Base-by-base conservation (phyloP, 1,140 invertebrate species). In the Megathymus violae region DNA sequence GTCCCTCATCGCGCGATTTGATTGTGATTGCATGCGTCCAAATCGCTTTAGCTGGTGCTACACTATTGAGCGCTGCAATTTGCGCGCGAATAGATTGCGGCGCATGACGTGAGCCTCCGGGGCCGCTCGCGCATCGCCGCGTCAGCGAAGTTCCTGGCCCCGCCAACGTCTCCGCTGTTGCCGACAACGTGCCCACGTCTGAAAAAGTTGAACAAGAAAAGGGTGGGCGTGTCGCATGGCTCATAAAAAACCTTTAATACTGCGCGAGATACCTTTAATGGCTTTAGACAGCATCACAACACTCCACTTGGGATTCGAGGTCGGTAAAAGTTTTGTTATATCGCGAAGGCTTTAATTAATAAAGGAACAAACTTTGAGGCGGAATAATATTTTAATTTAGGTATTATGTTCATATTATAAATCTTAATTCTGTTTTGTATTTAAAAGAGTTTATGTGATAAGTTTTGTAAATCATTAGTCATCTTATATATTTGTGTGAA, bases 1-100 rank as follows among this genome's bases (percentile, higher is more conserved):
- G 51, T 22, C 80, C 85, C 10, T 85, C 88, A 4, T 81, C 83
- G 4, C 80, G 88, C n/a, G 88, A 90, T 51, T 51, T 90, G 17
- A 70, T 88, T 0, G 82, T 90, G 5, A 89, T 90, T 40, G 88
- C 86, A 4, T 79, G 76, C 41, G 80, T 90, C 4, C 88, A 90
- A 72, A 89, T 88, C 54, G 73, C 74, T 6, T 66, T 90, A 0
- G 83, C 86, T 0, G 66, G 62, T 10, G 74, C 84, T 0, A 89
- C 88, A 2, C 71, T 91, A 0, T 50, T 88, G 1, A 88, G 81
- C 64, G 84, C 84, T 0, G 79, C 79, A 2, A 63, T 87, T 4
- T 88, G 82, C 64, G 81, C 79, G 0, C 72, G 81, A 9, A 89
- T 88, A 34, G 85, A 88, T 67, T 83, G 75, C 41, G 73, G 34